Percentiles rank a stretch among this genome's conserved stretches.
These are phyloP conservation scores for Barypeithes pellucidus DNA, from an alignment of 2,888 invertebrate species.

Conservation along the genomic window DNA sequence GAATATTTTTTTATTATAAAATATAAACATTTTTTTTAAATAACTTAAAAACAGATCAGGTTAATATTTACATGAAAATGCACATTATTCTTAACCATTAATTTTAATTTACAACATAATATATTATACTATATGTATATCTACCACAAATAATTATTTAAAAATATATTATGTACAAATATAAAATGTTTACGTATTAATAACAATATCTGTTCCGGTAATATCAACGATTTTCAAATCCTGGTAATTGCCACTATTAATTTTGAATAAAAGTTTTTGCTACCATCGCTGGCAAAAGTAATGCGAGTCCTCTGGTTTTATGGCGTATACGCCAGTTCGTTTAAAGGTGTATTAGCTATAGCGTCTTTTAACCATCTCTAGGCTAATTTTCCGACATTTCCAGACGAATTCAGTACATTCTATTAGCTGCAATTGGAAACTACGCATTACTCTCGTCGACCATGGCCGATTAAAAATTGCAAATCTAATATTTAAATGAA, in stretches of 20 bases:
- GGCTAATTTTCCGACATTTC: too few relatives aligned
- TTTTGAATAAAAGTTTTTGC: too few relatives aligned
- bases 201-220: constrained; percentile 3
- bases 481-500: background rate
- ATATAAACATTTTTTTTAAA: constrained; percentile 40
- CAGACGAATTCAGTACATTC: too few relatives aligned
- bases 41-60: constrained; percentile 42
- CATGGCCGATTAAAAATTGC: background rate
- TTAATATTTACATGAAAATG: constrained; percentile 40
- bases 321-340: too few relatives aligned
- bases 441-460: too few relatives aligned
- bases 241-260: background rate
- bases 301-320: too few relatives aligned
- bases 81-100: constrained; percentile 4
- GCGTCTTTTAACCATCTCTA: too few relatives aligned
- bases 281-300: too few relatives aligned
- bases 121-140: background rate
- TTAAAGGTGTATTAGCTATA: too few relatives aligned
- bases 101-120: constrained; percentile 14
- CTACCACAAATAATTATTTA: constrained; percentile 3
- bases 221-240: background rate
- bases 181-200: constrained; percentile 5
- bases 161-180: constrained; percentile 14
- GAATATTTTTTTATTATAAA: constrained; percentile 34
- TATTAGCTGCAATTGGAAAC: too few relatives aligned